These are phyloP conservation scores for Panagrolaimus sp. DNA, from an alignment of 1,140 invertebrate species.

Conservation along the genomic window DNA sequence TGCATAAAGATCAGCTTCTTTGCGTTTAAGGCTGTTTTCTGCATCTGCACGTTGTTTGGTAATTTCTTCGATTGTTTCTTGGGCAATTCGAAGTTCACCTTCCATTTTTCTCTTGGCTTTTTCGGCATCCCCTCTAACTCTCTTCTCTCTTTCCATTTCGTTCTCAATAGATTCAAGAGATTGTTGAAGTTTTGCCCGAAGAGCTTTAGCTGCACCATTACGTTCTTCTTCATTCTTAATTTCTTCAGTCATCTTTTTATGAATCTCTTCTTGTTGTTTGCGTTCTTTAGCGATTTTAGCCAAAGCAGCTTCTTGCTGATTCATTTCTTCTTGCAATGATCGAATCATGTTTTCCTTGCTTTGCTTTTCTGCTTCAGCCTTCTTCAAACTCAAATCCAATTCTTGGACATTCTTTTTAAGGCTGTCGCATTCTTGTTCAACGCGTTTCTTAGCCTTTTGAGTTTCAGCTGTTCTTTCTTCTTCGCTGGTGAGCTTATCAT, in stretches of 20 bases:
- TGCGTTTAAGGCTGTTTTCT: conserved; percentile 48
- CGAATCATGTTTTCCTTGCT: conserved; percentile 88
- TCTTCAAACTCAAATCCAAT: conserved; percentile 55
- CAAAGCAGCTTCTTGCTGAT: conserved; percentile 80
- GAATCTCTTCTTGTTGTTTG: conserved; percentile 83
- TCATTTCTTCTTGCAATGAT: conserved; percentile 96
- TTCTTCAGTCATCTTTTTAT: conserved; percentile 90
- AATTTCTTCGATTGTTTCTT: conserved; percentile 65
- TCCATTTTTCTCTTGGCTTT: conserved; percentile 90
- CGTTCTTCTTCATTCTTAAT: conserved; percentile 97
- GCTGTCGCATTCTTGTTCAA: conserved; percentile 49
- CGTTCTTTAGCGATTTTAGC: conserved; percentile 98
- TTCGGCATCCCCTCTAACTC: conserved; percentile 90
- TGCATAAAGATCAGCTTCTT: conserved; percentile 55
- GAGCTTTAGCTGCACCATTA: conserved; percentile 94
- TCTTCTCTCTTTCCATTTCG: conserved; percentile 95
- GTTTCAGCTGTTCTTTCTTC: conserved; percentile 45
- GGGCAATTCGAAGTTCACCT: conserved; percentile 65
- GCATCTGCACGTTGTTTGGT: conserved; percentile 64
- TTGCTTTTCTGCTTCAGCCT: conserved; percentile 79
- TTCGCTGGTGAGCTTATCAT: conserved; percentile 39
- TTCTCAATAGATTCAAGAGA: conserved; percentile 80
- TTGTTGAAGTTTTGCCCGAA: conserved; percentile 94
- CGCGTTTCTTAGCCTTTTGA: conserved; percentile 41
- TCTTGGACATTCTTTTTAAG: conserved; percentile 59